phyloP scores from a whole-genome alignment of 2,888 invertebrate species.

The Portevinia maculata region DNA sequence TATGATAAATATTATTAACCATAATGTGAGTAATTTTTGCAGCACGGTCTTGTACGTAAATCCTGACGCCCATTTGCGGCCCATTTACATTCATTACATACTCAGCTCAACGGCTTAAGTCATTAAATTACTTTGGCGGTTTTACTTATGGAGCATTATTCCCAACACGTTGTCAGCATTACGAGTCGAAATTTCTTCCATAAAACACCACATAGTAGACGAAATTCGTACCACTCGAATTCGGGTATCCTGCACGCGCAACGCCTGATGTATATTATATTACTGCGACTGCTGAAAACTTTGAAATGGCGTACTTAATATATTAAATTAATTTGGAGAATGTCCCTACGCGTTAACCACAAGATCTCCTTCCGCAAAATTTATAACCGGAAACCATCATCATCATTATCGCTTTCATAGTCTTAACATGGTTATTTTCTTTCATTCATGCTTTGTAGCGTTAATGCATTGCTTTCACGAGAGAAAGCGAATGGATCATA shows the following conservation, averaged over 20 bases:
- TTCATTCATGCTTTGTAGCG: neutral
- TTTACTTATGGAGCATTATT: constrained; percentile 46
- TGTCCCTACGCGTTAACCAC: constrained; percentile 67
- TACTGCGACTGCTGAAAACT: constrained; percentile 37
- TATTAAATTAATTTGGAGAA: constrained; percentile 70
- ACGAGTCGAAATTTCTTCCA: constrained; percentile 39
- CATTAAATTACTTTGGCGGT: constrained; percentile 63
- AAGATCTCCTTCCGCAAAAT: constrained; percentile 59
- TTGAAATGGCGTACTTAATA: constrained; percentile 53
- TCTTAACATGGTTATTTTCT: neutral
- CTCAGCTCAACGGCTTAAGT: constrained; percentile 62
- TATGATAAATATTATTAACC: constrained; percentile 31
- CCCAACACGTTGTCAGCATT: constrained; percentile 61
- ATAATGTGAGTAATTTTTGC: constrained; percentile 43
- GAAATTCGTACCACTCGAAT: neutral
- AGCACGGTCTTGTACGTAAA: constrained; percentile 23
- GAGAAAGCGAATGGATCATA: constrained; percentile 43
- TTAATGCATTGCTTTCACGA: neutral
- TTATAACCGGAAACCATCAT: constrained; percentile 70
- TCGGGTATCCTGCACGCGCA: neutral
- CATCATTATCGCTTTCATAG: constrained; percentile 46
- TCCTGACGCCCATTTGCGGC: constrained; percentile 49
- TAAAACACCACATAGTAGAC: constrained; percentile 34
- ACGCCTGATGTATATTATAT: constrained; percentile 9
- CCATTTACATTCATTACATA: constrained; percentile 69